phyloP scores from a whole-genome alignment of 2,797 vertebrate genomes.

The Oreonectes daqikongensis region DNA sequence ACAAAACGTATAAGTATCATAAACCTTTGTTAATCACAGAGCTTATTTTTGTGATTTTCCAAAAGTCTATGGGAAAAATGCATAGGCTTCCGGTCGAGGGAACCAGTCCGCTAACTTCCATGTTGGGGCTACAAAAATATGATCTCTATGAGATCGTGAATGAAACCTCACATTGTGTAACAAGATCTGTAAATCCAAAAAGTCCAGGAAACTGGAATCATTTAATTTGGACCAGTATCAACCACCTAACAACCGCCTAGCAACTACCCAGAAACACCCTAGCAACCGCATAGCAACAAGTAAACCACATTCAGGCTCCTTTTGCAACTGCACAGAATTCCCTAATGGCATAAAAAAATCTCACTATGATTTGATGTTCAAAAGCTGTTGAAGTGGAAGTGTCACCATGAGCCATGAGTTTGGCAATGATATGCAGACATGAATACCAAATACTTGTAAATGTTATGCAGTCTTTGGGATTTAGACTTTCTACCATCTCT shows the following conservation, averaged over 20 bases:
- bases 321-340: neutral
- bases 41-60: too few species aligned
- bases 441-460: neutral
- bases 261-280: neutral
- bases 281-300: too few species aligned
- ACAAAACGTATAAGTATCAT: too few species aligned
- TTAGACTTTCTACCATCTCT: neutral
- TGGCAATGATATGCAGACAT: slow-evolving; percentile 12
- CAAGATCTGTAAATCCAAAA: neutral
- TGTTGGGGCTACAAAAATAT: too few species aligned
- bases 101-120: too few species aligned
- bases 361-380: too few species aligned
- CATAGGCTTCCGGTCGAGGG: too few species aligned
- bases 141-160: neutral
- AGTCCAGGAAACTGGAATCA: too few species aligned
- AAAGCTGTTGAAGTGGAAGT: too few species aligned
- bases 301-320: neutral
- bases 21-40: too few species aligned
- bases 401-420: neutral
- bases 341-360: neutral
- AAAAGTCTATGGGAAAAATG: too few species aligned
- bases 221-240: neutral
- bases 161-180: neutral
- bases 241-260: neutral
- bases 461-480: neutral